These are phyloP conservation scores for Chlorocebus sabaeus DNA, from an alignment of 2,113 vertebrate genomes.

Conservation along the genomic window DNA sequence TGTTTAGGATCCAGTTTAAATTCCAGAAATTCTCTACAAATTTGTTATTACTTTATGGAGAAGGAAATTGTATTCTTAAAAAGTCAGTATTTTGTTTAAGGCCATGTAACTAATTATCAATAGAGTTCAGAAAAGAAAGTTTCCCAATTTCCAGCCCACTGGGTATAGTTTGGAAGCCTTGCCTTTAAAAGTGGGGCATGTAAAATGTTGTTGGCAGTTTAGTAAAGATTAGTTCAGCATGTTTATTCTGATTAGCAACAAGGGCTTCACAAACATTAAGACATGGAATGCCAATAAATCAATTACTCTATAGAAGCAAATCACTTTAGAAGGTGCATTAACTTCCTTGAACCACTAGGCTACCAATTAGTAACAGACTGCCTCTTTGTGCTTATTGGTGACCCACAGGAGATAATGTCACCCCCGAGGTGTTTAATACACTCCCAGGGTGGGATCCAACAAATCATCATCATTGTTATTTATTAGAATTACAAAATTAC, in stretches of 20 bases:
- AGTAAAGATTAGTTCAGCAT: slow-evolving; percentile 59
- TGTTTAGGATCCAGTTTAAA: not conserved
- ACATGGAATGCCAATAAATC: slow-evolving; percentile 64
- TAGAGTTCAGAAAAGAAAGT: not conserved
- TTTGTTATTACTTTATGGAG: not conserved
- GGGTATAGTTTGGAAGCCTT: not conserved
- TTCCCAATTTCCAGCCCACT: not conserved
- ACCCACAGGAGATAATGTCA: slow-evolving; percentile 46
- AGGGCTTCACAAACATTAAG: slow-evolving; percentile 58
- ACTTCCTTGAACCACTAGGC: slow-evolving; percentile 56
- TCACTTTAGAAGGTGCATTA: slow-evolving; percentile 62
- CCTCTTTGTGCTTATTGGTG: slow-evolving; percentile 46
- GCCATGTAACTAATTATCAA: not conserved
- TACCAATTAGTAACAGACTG: slow-evolving; percentile 59
- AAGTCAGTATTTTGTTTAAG: not conserved
- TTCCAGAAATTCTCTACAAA: not conserved
- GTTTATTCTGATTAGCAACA: slow-evolving; percentile 63
- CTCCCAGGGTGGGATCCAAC: slow-evolving; percentile 20
- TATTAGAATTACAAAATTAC: slow-evolving; percentile 53
- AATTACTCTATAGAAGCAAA: slow-evolving; percentile 63
- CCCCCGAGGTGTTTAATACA: slow-evolving; percentile 29
- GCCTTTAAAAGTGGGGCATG: slow-evolving; percentile 1
- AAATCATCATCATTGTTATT: slow-evolving; percentile 43
- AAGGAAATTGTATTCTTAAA: slow-evolving; percentile 19
- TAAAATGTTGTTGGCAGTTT: slow-evolving; percentile 60